Percentiles rank a stretch among this genome's conserved stretches.
Evolutionary conservation across 53 echinoderm and acorn worm species (phyloP).

Genomic region (Hippasteria phrygiana): DNA sequence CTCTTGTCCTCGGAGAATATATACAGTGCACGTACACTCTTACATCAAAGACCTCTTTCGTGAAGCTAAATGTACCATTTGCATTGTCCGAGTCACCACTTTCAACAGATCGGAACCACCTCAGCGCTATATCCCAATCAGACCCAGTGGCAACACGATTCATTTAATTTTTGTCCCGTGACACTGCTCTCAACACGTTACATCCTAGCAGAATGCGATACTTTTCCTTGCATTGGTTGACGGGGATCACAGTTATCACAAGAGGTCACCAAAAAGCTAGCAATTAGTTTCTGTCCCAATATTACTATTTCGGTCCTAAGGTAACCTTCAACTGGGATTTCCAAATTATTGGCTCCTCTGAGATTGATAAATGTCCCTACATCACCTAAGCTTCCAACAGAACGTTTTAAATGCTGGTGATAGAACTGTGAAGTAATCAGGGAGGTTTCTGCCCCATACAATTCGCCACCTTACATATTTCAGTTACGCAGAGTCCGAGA

Average conservation of each 20-base stretch:
- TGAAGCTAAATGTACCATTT: too few relatives aligned
- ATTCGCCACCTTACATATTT: not conserved
- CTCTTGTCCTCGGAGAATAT: too few relatives aligned
- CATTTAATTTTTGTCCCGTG: too few relatives aligned
- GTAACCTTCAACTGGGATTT: not conserved
- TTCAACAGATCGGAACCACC: not conserved
- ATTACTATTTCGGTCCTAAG: not conserved
- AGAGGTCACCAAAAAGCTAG: too few relatives aligned
- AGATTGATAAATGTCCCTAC: not conserved
- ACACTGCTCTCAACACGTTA: too few relatives aligned
- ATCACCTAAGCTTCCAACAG: not conserved
- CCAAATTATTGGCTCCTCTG: slow-evolving; percentile 10
- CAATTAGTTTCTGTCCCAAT: too few relatives aligned
- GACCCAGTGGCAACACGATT: not conserved
- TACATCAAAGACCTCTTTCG: too few relatives aligned
- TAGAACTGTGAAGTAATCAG: slow-evolving; percentile 5
- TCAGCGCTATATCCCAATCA: not conserved
- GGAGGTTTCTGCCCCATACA: slow-evolving; percentile 35
- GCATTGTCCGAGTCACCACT: too few relatives aligned
- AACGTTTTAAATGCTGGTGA: not conserved
- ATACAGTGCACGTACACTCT: too few relatives aligned
- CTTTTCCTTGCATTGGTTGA: too few relatives aligned
- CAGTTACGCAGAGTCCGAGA: not conserved
- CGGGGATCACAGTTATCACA: too few relatives aligned
- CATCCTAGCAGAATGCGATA: too few relatives aligned